phyloP scores from a whole-genome alignment of 2,888 invertebrate species.

The Heteropelma amictum region DNA sequence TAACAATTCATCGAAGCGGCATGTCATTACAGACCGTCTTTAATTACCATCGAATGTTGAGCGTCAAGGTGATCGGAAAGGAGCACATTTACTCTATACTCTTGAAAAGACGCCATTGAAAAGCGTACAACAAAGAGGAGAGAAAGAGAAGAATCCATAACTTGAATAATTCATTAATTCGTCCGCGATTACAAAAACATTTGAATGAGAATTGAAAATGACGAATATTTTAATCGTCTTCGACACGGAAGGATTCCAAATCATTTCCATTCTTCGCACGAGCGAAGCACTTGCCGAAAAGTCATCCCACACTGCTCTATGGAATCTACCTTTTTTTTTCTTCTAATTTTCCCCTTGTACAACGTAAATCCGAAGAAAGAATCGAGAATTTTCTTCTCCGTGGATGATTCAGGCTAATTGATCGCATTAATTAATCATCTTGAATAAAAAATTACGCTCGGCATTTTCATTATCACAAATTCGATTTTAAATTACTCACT shows the following conservation, averaged over 20 bases:
- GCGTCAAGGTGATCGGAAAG: slow-evolving; percentile 34
- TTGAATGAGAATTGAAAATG: not conserved
- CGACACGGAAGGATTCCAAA: too few species aligned
- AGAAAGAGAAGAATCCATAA: slow-evolving; percentile 1
- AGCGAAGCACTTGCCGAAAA: too few species aligned
- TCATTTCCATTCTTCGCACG: too few species aligned
- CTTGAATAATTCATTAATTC: slow-evolving; percentile 39
- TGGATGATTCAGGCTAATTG: not conserved
- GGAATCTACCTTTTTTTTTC: too few species aligned
- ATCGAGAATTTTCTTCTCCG: too few species aligned
- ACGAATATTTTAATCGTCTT: too few species aligned
- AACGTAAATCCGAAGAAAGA: too few species aligned
- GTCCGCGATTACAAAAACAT: too few species aligned
- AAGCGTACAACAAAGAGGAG: not conserved
- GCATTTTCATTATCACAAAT: not conserved
- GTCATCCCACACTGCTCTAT: too few species aligned
- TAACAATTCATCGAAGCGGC: not conserved
- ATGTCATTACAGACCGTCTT: slow-evolving; percentile 16
- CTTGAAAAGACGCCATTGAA: too few species aligned
- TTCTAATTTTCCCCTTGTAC: too few species aligned
- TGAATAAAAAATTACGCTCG: not conserved
- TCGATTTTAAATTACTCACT: not conserved
- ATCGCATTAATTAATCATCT: not conserved
- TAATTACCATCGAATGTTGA: slow-evolving; percentile 39
- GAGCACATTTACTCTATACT: slow-evolving; percentile 12